Base-by-base conservation (phyloP, 2,797 vertebrate species). In the Petrocephalus sullivani region DNA sequence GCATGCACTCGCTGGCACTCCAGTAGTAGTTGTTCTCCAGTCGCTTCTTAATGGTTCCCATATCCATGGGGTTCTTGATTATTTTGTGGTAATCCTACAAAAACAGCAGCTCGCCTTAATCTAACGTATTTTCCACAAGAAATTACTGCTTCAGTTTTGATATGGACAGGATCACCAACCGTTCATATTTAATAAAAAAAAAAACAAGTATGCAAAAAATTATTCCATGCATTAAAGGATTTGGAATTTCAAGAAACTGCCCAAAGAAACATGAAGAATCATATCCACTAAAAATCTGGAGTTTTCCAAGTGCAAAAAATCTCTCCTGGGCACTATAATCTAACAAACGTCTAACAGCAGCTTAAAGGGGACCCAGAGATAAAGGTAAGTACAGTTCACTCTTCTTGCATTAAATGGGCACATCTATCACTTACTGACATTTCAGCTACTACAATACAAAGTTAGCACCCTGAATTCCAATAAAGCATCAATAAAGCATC, bases 1-100 rank as follows among this genome's bases (percentile, higher is more conserved):
- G 97, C 98, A 99, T 99, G 90, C 98, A 99, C 92, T 99, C 98
- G 19, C 97, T 98, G 53, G 98, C 98, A 14, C 98, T 99, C 98
- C 98, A 99, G 88, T 99, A 99, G 88, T 99, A 99, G 83, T 97
- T 98, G 92, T 97, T 98, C 91, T 99, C 98, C 91, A 99, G 95
- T 23, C 98, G 95, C 90, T 98, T 99, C 96, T 98, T 99, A 91
- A 99, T 99, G 4, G 98, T 99, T 71, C 98, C 98, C 98, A 99
- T 99, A 90, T 99, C 98, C 98, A 99, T 99, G 0, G 98, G 98
- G 92, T 97, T 98, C 93, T 98, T 99, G 90, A 99, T 99, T 86
- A 99, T 98, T 93, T 98, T 99, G 93, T 99, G 97, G 93, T 99
- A 99, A 93, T 99, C 98, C 98, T 99, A 92, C 28, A 75, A 88